Evolutionary conservation across 64 coral and sea anemone species (phyloP).

Genomic region (Astreopora myriophthalma): DNA sequence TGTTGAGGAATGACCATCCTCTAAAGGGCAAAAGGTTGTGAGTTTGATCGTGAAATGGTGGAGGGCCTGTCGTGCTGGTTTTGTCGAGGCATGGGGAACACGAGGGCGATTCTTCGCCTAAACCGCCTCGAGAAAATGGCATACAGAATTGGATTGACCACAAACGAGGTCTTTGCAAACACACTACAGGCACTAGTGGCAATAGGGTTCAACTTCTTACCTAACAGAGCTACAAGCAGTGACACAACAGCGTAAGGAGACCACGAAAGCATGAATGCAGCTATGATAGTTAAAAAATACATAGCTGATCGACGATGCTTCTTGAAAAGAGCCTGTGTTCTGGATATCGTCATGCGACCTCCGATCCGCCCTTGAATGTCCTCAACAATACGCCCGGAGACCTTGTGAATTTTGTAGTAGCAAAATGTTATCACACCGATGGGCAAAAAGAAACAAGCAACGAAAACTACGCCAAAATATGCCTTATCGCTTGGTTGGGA

Average conservation of each 20-base stretch:
- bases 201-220: neutral
- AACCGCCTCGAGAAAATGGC: slow-evolving; percentile 32
- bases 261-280: slow-evolving; percentile 33
- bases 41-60: neutral
- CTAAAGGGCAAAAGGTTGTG: neutral
- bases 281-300: slow-evolving; percentile 38
- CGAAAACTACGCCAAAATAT: slow-evolving; percentile 36
- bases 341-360: neutral
- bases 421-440: slow-evolving; percentile 29
- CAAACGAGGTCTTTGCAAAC: slow-evolving; percentile 37
- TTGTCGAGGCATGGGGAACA: neutral
- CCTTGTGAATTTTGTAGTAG: slow-evolving; percentile 51
- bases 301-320: slow-evolving; percentile 27
- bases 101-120: neutral
- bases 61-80: neutral
- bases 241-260: slow-evolving; percentile 47
- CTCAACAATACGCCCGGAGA: slow-evolving; percentile 12
- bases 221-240: neutral
- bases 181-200: slow-evolving; percentile 23
- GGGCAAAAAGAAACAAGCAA: slow-evolving; percentile 54
- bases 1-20: neutral
- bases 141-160: slow-evolving; percentile 56
- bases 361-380: neutral
- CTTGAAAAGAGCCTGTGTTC: neutral
- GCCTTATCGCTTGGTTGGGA: neutral